These are phyloP conservation scores for Netelia fuscicornis DNA, from an alignment of 2,888 invertebrate species.

Conservation along the genomic window DNA sequence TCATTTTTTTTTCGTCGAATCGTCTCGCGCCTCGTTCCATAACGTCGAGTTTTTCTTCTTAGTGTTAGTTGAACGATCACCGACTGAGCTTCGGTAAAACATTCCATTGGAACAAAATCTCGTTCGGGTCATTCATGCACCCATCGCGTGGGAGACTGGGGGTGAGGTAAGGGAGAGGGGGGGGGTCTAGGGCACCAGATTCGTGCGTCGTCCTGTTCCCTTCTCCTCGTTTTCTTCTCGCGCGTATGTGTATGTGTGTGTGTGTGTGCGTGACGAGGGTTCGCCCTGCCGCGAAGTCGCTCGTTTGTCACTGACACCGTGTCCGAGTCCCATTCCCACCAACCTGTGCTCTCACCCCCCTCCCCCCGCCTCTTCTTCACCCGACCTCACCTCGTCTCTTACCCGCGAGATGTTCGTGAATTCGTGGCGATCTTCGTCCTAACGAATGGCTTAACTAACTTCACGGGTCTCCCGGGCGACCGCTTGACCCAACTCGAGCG, in stretches of 20 bases:
- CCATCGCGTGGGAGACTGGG: background rate
- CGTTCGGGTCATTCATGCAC: constrained; percentile 74
- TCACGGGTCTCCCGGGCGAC: constrained; percentile 40
- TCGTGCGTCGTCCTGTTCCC: constrained; percentile 45
- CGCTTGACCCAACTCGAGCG: constrained; percentile 33
- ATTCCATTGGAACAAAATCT: constrained; percentile 76
- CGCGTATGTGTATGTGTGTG: too few species aligned
- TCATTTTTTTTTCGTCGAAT: constrained; percentile 33
- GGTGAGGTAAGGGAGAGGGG: too few species aligned
- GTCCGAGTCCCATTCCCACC: constrained; percentile 47
- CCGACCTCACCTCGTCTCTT: constrained; percentile 14
- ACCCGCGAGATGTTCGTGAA: constrained; percentile 49
- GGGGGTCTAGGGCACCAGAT: background rate
- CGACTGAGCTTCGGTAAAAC: constrained; percentile 73
- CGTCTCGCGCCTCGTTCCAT: constrained; percentile 20
- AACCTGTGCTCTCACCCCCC: constrained; percentile 14
- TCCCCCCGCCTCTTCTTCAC: background rate
- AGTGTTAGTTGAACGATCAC: constrained; percentile 25
- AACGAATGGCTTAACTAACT: constrained; percentile 77
- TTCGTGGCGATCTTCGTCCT: constrained; percentile 68
- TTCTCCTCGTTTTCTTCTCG: constrained; percentile 58
- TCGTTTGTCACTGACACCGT: constrained; percentile 80
- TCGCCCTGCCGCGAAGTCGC: constrained; percentile 72
- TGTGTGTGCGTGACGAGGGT: constrained; percentile 72
- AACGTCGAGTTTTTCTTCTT: constrained; percentile 3